Percentiles rank a stretch among this genome's conserved stretches.
phyloP scores from a whole-genome alignment of 2,797 vertebrate species.

The Etheostoma perlongum region DNA sequence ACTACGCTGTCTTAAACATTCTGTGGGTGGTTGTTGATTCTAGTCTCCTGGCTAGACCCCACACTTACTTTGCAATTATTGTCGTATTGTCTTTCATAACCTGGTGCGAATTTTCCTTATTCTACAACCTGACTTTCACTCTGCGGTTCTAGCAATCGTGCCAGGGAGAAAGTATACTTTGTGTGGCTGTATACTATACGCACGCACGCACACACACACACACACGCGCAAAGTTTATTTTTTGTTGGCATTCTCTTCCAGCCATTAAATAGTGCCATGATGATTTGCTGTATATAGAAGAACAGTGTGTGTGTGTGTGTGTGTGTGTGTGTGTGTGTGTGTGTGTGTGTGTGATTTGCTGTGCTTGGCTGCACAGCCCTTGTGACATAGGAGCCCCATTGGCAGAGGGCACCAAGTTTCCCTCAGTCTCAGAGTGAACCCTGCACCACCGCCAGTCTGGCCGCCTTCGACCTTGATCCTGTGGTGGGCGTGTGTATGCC shows the following conservation, averaged over 20 bases:
- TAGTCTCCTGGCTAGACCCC: conserved; percentile 71
- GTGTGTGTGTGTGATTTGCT: conserved; percentile 57
- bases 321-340: conserved; percentile 60
- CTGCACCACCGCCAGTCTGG: conserved; percentile 65
- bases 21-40: conserved; percentile 81
- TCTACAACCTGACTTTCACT: conserved; percentile 70
- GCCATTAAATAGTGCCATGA: conserved; percentile 20
- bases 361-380: conserved; percentile 69
- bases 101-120: conserved; percentile 69
- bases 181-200: conserved; percentile 1
- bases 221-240: not conserved
- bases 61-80: conserved; percentile 76
- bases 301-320: conserved; percentile 32
- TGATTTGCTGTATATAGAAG: conserved; percentile 38
- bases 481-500: conserved; percentile 67
- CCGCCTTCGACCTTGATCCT: conserved; percentile 65
- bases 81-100: conserved; percentile 77
- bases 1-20: conserved; percentile 75
- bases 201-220: not conserved
- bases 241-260: conserved; percentile 25
- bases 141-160: conserved; percentile 63
- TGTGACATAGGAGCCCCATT: conserved; percentile 70
- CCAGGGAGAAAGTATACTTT: conserved; percentile 41
- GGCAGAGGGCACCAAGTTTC: conserved; percentile 74
- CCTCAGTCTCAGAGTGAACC: conserved; percentile 68